Evolutionary conservation across 2,888 invertebrate species (phyloP).

Genomic region (Drosophila sordidula): DNA sequence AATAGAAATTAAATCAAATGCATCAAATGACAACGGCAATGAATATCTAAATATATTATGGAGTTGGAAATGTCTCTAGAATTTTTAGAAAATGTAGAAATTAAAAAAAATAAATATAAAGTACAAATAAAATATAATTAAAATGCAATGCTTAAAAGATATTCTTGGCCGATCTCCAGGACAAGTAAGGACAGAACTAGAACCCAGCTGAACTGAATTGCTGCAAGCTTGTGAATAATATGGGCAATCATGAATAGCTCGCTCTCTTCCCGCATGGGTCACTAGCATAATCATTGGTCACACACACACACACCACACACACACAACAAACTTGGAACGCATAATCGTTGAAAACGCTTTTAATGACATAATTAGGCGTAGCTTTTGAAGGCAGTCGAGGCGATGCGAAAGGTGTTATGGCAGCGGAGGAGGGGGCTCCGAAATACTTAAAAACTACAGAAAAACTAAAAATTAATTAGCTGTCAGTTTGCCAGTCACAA

Average conservation of each 20-base stretch:
- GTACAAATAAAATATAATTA: too few relatives aligned
- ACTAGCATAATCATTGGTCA: slow-evolving; percentile 2
- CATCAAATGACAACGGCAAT: too few relatives aligned
- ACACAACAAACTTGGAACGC: slow-evolving; percentile 37
- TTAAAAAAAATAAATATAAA: too few relatives aligned
- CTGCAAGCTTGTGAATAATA: neutral
- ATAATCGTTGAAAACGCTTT: slow-evolving; percentile 54
- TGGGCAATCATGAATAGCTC: slow-evolving; percentile 5
- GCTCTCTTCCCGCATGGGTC: slow-evolving; percentile 10
- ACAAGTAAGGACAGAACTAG: too few relatives aligned
- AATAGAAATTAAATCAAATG: too few relatives aligned
- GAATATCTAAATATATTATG: too few relatives aligned
- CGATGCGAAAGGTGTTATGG: slow-evolving; percentile 47
- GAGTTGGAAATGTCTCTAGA: too few relatives aligned
- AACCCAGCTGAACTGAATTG: too few relatives aligned
- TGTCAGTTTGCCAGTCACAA: slow-evolving; percentile 50
- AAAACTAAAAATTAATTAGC: slow-evolving; percentile 56
- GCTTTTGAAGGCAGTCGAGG: slow-evolving; percentile 37
- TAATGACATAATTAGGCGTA: slow-evolving; percentile 76
- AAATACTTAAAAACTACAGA: slow-evolving; percentile 13
- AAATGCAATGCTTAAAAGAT: too few relatives aligned
- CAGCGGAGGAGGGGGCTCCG: slow-evolving; percentile 6
- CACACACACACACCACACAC: neutral
- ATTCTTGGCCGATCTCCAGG: too few relatives aligned
- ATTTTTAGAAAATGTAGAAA: too few relatives aligned